Evolutionary conservation across 2,888 invertebrate genomes (phyloP).

Genomic region (Tillus elongatus): DNA sequence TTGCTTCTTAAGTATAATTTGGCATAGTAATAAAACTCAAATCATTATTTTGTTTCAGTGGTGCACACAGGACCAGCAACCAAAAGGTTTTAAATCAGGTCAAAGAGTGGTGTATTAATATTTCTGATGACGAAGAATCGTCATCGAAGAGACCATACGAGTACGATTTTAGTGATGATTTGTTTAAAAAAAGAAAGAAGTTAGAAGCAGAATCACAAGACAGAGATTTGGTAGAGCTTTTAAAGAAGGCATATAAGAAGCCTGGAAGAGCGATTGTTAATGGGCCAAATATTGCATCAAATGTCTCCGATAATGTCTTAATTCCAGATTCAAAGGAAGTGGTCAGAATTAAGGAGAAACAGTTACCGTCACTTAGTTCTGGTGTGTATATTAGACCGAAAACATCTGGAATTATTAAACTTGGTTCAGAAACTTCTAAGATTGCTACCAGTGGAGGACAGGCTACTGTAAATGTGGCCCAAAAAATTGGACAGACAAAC

Average conservation of each 20-base stretch:
- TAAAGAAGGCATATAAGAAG: conserved; percentile 7
- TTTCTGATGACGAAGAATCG: conserved; percentile 45
- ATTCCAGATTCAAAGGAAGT: conserved; percentile 56
- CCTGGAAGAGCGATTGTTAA: conserved; percentile 16
- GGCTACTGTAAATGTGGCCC: conserved; percentile 41
- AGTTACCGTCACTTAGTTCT: conserved; percentile 53
- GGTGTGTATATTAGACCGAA: conserved; percentile 71
- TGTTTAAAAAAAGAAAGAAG: conserved; percentile 35
- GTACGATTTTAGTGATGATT: conserved; percentile 35
- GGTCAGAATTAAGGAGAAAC: conserved; percentile 65
- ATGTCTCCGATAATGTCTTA: conserved; percentile 35
- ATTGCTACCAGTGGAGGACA: conserved; percentile 38
- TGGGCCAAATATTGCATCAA: conserved; percentile 25
- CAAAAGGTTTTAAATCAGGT: conserved; percentile 74
- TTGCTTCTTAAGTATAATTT: too few relatives aligned
- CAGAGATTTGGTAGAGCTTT: conserved; percentile 24
- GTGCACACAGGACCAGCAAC: conserved; percentile 69
- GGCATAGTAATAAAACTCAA: too few relatives aligned
- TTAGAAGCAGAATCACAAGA: conserved; percentile 36
- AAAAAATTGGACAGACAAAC: conserved; percentile 45
- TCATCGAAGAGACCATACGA: conserved; percentile 26
- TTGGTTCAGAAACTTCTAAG: conserved; percentile 48
- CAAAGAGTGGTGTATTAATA: conserved; percentile 73
- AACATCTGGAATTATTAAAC: conserved; percentile 64
- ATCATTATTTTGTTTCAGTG: too few relatives aligned